Conservation (phyloP, 1,140 invertebrate genomes). For the Caenorhabditis brenneri region DNA sequence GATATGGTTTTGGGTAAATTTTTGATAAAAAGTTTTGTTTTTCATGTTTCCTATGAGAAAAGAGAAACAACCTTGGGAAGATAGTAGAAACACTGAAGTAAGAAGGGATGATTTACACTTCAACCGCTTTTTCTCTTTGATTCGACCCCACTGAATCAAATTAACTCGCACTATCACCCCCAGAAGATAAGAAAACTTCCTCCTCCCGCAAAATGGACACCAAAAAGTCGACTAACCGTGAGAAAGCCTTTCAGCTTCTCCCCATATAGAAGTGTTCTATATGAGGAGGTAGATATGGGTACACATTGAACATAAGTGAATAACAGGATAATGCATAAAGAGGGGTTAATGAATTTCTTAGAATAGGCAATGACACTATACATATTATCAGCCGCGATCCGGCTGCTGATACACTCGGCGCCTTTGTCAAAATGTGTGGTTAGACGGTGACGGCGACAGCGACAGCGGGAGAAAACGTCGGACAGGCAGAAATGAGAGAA, state of each 20-base stretch:
- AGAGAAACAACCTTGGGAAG: slow-evolving; percentile 13
- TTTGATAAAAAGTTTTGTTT: neutral
- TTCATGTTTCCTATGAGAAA: neutral
- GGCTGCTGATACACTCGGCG: slow-evolving; percentile 32
- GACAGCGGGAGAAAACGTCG: neutral
- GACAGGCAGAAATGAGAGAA: slow-evolving; percentile 4
- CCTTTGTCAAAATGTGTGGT: slow-evolving; percentile 26
- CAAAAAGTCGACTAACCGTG: neutral
- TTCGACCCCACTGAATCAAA: slow-evolving; percentile 30
- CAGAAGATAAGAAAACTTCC: neutral
- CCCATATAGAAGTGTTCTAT: neutral
- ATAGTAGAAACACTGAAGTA: neutral
- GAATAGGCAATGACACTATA: neutral
- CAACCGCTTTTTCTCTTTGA: neutral
- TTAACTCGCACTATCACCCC: slow-evolving; percentile 32
- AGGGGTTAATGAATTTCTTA: neutral
- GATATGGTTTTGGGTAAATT: neutral
- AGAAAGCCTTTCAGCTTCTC: slow-evolving; percentile 28
- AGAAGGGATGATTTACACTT: slow-evolving; percentile 28
- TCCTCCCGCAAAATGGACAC: neutral
- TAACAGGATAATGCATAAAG: no score
- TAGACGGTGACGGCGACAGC: slow-evolving; percentile 2
- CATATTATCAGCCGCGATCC: slow-evolving; percentile 40
- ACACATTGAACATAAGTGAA: neutral
- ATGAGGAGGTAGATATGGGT: neutral